Evolutionary conservation across 2,888 invertebrate species (phyloP).

Genomic region (Carterocephalus palaemon): DNA sequence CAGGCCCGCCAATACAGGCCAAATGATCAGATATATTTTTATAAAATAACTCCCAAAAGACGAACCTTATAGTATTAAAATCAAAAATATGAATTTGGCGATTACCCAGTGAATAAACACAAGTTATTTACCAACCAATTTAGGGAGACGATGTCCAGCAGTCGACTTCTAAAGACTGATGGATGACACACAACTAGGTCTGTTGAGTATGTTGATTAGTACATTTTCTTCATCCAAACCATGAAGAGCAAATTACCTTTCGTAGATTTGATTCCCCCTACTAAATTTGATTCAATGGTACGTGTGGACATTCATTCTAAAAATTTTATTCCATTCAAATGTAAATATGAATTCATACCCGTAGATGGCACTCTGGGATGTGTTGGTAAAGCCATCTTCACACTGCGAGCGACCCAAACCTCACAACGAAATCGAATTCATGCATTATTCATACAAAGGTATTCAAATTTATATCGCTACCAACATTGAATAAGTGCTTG

Average conservation of each 20-base stretch:
- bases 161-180: too few relatives aligned
- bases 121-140: too few relatives aligned
- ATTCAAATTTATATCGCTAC: conserved; percentile 14
- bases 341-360: conserved; percentile 26
- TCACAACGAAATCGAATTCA: conserved; percentile 20
- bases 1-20: too few relatives aligned
- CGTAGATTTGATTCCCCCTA: conserved; percentile 16
- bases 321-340: conserved; percentile 26
- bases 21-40: too few relatives aligned
- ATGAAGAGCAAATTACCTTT: conserved; percentile 15
- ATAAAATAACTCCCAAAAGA: too few relatives aligned
- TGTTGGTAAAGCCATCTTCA: conserved; percentile 23
- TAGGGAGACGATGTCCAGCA: too few relatives aligned
- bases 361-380: conserved; percentile 20
- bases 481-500: conserved; percentile 5
- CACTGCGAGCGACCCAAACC: conserved; percentile 18
- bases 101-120: too few relatives aligned
- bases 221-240: not conserved
- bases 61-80: too few relatives aligned
- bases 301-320: conserved; percentile 25
- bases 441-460: conserved; percentile 18
- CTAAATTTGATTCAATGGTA: conserved; percentile 22
- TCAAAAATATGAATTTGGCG: too few relatives aligned
- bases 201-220: not conserved
- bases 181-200: too few relatives aligned